These are phyloP conservation scores for Pelodiscus sinensis DNA, from an alignment of 2,113 vertebrate species.

Conservation along the genomic window DNA sequence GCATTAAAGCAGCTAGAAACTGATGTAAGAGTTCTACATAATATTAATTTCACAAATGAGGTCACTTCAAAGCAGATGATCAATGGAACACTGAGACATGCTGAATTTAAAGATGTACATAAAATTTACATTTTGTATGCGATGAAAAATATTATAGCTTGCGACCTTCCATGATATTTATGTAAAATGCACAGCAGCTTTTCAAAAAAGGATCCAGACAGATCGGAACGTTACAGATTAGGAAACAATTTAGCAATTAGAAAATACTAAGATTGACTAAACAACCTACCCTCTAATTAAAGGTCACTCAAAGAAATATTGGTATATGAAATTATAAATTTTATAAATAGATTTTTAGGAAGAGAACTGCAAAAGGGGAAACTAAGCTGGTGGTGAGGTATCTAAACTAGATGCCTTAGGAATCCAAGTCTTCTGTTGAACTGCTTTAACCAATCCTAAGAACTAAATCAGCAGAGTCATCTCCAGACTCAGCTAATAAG, in stretches of 20 bases:
- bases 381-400: background rate
- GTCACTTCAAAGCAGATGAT: background rate
- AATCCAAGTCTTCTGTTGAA: background rate
- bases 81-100: background rate
- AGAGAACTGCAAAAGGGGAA: background rate
- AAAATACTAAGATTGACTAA: fast-evolving
- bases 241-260: fast-evolving
- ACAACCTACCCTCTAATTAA: fast-evolving
- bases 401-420: background rate
- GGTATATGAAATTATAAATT: fast-evolving
- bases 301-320: fast-evolving
- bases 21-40: background rate
- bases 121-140: background rate
- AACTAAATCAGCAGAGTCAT: background rate
- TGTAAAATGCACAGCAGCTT: background rate
- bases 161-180: background rate
- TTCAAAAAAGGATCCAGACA: background rate
- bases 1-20: fast-evolving
- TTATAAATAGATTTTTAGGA: background rate
- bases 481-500: background rate
- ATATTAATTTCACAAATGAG: background rate
- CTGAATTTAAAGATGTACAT: background rate
- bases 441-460: background rate
- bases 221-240: background rate
- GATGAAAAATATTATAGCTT: background rate